phyloP scores from a whole-genome alignment of 2,888 invertebrate species.

The Seira ritae region DNA sequence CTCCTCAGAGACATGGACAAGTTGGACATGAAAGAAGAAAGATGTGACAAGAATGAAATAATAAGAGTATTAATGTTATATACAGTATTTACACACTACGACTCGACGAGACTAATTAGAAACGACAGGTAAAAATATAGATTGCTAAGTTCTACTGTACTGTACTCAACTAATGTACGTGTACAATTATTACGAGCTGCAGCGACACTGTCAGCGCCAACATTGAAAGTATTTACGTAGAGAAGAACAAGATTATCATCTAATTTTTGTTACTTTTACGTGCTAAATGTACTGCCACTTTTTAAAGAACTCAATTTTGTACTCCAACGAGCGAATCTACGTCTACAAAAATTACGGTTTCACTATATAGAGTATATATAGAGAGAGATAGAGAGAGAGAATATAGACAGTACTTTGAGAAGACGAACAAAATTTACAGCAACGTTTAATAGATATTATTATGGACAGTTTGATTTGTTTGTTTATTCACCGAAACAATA shows the following conservation, averaged over 20 bases:
- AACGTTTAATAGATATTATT: conserved; percentile 15
- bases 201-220: conserved; percentile 56
- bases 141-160: conserved; percentile 33
- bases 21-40: conserved; percentile 6
- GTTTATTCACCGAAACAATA: conserved; percentile 95
- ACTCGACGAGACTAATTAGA: conserved; percentile 36
- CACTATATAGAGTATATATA: conserved; percentile 22
- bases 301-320: conserved; percentile 29
- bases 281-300: conserved; percentile 54
- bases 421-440: conserved; percentile 19
- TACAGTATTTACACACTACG: conserved; percentile 40
- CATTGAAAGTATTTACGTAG: conserved; percentile 35
- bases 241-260: neutral
- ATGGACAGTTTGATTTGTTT: conserved; percentile 23
- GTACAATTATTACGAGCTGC: conserved; percentile 40
- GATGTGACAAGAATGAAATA: conserved; percentile 48
- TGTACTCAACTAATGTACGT: conserved; percentile 24
- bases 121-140: conserved; percentile 38
- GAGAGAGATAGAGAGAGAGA: conserved; percentile 21
- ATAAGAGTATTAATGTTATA: conserved; percentile 30
- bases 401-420: conserved; percentile 38
- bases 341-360: conserved; percentile 41
- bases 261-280: conserved; percentile 21
- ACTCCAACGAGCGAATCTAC: conserved; percentile 44
- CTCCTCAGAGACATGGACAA: neutral